Evolutionary conservation across 2,797 vertebrate genomes (phyloP).

Genomic region (Eulemur coronatus): DNA sequence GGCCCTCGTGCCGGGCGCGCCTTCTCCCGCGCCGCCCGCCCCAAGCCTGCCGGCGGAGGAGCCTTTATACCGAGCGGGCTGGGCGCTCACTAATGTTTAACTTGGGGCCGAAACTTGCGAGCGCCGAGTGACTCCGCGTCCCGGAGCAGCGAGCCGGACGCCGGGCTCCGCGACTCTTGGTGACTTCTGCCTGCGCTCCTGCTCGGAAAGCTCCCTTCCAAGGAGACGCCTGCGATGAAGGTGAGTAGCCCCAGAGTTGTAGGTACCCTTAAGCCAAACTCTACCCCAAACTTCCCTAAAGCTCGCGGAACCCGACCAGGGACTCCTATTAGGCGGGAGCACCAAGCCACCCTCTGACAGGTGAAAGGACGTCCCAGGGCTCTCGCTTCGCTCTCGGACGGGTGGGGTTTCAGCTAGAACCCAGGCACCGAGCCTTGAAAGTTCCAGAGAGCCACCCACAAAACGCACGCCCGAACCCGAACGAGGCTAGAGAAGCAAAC

Average conservation of each 20-base stretch:
- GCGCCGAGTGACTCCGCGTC: conserved; percentile 6
- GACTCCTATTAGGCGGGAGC: background rate
- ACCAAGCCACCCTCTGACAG: background rate
- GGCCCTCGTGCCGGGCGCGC: background rate
- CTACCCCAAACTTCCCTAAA: background rate
- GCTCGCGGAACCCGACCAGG: background rate
- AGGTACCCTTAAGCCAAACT: background rate
- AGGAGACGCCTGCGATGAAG: conserved; percentile 73
- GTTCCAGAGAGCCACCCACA: background rate
- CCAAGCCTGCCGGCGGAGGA: background rate
- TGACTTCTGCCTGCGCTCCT: conserved; percentile 29
- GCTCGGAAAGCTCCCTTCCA: background rate
- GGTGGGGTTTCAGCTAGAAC: background rate
- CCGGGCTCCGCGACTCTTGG: background rate
- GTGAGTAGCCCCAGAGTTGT: conserved; percentile 31
- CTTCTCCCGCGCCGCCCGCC: background rate
- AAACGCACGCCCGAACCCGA: background rate
- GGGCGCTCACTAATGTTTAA: conserved; percentile 76
- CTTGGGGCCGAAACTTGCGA: conserved; percentile 53
- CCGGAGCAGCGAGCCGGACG: background rate
- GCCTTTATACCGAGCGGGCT: background rate
- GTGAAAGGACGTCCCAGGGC: conserved; percentile 41
- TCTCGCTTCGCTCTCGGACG: background rate
- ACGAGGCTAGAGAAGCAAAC: background rate
- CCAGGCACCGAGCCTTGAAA: background rate